Conservation (phyloP, 2,888 invertebrate species). For the Dicroscelio sp. region DNA sequence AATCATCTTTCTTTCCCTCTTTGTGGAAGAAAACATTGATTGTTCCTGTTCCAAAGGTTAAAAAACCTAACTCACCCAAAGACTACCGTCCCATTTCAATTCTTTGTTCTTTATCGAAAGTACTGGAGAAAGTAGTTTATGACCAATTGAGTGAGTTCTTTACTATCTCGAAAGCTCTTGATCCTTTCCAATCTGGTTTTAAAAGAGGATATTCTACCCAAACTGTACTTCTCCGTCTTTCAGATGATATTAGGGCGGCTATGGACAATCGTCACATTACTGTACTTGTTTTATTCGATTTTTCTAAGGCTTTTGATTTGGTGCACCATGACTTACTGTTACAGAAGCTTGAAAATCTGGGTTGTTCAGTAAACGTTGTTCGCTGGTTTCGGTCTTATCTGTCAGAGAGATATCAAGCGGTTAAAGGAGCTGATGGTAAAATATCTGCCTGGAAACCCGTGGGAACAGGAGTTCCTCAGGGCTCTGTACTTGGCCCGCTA, state of each 20-base stretch:
- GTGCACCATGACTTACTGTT: neutral
- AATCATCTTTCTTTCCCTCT: too few relatives aligned
- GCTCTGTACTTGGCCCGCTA: too few relatives aligned
- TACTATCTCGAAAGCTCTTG: neutral
- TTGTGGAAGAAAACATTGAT: neutral
- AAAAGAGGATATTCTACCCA: too few relatives aligned
- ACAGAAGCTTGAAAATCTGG: neutral
- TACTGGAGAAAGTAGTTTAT: too few relatives aligned
- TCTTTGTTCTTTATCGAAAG: too few relatives aligned
- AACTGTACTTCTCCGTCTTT: neutral
- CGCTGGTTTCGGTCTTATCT: neutral
- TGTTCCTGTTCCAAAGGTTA: neutral
- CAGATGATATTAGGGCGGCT: neutral
- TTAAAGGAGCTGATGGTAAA: neutral
- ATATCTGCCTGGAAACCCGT: neutral
- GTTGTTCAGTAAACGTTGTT: neutral
- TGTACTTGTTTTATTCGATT: too few relatives aligned
- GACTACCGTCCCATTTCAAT: too few relatives aligned
- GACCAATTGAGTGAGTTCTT: neutral
- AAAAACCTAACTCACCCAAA: neutral
- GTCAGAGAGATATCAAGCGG: neutral
- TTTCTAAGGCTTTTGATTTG: neutral
- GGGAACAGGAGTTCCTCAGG: too few relatives aligned
- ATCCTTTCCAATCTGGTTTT: too few relatives aligned
- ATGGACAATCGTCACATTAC: too few relatives aligned